phyloP scores from a whole-genome alignment of 2,113 vertebrate species.

The Hassar affinis region DNA sequence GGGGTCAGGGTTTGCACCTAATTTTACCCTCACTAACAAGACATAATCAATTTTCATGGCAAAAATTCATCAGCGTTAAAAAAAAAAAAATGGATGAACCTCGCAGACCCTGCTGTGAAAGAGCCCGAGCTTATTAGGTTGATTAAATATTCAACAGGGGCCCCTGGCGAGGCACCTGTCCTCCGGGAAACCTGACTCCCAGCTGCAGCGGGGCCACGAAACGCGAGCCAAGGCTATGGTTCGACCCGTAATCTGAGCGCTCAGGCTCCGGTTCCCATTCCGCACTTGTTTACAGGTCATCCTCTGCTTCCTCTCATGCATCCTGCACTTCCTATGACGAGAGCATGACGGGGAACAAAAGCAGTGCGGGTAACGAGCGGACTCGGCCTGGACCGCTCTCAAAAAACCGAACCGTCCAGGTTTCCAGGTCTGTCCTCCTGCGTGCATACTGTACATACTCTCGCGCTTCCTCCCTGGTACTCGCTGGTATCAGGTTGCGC shows the following conservation, averaged over 20 bases:
- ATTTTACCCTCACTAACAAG: background rate
- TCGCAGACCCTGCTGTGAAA: constrained; percentile 33
- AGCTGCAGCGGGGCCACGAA: constrained; percentile 35
- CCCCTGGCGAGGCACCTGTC: constrained; percentile 57
- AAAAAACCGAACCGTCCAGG: background rate
- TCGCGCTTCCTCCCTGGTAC: background rate
- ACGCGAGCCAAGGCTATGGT: constrained; percentile 48
- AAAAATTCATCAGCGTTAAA: background rate
- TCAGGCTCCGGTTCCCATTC: constrained; percentile 35
- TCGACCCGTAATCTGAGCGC: constrained; percentile 66
- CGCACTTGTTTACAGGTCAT: constrained; percentile 65
- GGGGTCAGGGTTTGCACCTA: background rate
- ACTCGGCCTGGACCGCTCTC: background rate
- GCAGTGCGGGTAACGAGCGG: background rate
- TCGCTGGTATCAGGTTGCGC: background rate
- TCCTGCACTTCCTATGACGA: constrained; percentile 58
- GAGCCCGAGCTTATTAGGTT: constrained; percentile 42
- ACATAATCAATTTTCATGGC: background rate
- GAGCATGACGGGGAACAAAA: constrained; percentile 21
- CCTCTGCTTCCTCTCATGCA: constrained; percentile 66
- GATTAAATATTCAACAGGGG: constrained; percentile 57
- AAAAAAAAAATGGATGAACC: background rate
- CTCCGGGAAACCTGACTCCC: constrained; percentile 46
- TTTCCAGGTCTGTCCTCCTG: too few relatives aligned
- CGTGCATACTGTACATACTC: background rate